Evolutionary conservation across 1,140 invertebrate species (phyloP).

Genomic region (Drosophila dunni): DNA sequence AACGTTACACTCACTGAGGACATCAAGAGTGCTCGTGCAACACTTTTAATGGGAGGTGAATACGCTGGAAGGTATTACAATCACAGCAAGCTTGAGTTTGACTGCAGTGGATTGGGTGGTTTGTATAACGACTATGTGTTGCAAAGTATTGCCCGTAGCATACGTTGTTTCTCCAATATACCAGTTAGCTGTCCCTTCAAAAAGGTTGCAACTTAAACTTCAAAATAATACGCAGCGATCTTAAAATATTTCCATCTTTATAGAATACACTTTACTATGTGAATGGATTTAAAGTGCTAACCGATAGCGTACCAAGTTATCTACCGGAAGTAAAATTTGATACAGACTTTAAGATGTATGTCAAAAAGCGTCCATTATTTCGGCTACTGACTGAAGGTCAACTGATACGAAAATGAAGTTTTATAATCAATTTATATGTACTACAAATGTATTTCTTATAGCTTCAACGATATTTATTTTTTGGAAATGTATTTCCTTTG

Average conservation of each 20-base stretch:
- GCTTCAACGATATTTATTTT: too few relatives aligned
- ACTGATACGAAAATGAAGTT: not conserved
- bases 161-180: constrained; percentile 1
- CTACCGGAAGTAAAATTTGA: not conserved
- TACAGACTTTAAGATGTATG: not conserved
- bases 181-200: constrained; percentile 10
- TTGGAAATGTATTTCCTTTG: too few relatives aligned
- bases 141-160: not conserved
- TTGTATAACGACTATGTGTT: not conserved
- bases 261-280: constrained; percentile 3
- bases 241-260: not conserved
- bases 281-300: not conserved
- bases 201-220: constrained; percentile 1
- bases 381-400: not conserved
- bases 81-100: not conserved
- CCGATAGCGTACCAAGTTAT: not conserved
- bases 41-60: not conserved
- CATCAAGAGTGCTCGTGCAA: not conserved
- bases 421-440: too few relatives aligned
- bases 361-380: not conserved
- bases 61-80: not conserved
- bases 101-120: constrained; percentile 1
- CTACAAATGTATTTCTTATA: too few relatives aligned
- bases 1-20: not conserved
- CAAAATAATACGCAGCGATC: not conserved